Evolutionary conservation across 2,888 invertebrate species (phyloP).

Genomic region (Autographa gamma): DNA sequence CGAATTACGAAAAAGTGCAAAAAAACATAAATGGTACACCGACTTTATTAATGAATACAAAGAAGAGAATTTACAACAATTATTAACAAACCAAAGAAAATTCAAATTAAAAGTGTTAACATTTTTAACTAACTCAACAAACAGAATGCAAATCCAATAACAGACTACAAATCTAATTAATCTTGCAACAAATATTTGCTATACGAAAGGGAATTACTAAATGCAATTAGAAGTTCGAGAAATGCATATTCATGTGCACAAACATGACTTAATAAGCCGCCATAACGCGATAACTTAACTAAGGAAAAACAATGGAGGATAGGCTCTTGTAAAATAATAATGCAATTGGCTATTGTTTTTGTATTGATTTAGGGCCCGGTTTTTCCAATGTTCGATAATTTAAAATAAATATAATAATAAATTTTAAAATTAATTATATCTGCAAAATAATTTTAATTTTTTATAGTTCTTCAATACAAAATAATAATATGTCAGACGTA

Average conservation of each 20-base stretch:
- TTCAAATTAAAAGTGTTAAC: neutral
- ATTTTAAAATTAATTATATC: too few relatives aligned
- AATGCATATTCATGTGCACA: slow-evolving; percentile 55
- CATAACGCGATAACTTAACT: slow-evolving; percentile 38
- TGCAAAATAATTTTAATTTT: too few relatives aligned
- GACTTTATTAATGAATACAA: too few relatives aligned
- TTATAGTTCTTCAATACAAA: too few relatives aligned
- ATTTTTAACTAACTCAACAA: neutral
- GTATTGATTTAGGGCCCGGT: neutral
- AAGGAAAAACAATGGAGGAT: slow-evolving; percentile 38
- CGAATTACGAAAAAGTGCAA: too few relatives aligned
- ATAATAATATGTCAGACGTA: too few relatives aligned
- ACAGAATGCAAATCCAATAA: slow-evolving; percentile 21
- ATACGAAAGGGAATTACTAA: slow-evolving; percentile 36
- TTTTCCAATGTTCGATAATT: too few relatives aligned
- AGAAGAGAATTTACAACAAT: neutral
- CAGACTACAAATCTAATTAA: slow-evolving; percentile 42
- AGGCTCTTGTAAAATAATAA: neutral
- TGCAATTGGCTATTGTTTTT: slow-evolving; percentile 11
- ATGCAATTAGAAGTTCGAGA: slow-evolving; percentile 52
- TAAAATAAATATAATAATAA: too few relatives aligned
- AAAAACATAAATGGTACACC: neutral
- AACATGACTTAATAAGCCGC: slow-evolving; percentile 28
- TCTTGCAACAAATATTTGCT: slow-evolving; percentile 42
- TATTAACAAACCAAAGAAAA: neutral